These are phyloP conservation scores for Astur gentilis DNA, from an alignment of 2,113 vertebrate genomes.

Conservation along the genomic window DNA sequence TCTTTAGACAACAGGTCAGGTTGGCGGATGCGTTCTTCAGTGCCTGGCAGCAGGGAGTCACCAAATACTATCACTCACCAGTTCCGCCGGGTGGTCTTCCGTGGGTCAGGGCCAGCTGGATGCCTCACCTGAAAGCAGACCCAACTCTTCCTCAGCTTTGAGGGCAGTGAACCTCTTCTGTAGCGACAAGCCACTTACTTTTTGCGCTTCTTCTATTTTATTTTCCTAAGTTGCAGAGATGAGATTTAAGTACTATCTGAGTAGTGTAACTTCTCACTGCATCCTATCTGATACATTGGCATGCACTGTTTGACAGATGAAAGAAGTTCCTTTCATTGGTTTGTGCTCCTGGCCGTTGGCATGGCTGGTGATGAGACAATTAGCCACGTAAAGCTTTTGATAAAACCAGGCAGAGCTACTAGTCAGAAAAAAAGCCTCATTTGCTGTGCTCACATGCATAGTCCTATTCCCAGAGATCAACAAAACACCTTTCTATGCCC, in stretches of 20 bases:
- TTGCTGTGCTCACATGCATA: not conserved
- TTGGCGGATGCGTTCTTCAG: not conserved
- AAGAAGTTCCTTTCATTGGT: not conserved
- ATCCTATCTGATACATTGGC: not conserved
- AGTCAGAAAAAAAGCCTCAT: not conserved
- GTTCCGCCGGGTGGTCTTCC: not conserved
- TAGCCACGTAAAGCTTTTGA: constrained; percentile 10
- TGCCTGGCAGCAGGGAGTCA: not conserved
- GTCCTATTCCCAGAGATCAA: not conserved
- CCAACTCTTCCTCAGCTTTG: not conserved
- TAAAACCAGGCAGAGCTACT: constrained; percentile 4
- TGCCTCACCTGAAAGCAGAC: not conserved
- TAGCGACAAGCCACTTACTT: not conserved
- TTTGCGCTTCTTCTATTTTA: not conserved
- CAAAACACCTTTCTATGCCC: not conserved
- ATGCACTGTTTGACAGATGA: constrained; percentile 26
- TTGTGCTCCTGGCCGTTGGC: not conserved
- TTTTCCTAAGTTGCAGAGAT: not conserved
- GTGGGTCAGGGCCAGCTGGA: not conserved
- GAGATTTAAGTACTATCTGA: not conserved
- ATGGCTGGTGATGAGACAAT: constrained; percentile 17
- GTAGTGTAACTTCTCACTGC: not conserved
- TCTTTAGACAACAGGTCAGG: not conserved
- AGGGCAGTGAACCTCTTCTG: not conserved
- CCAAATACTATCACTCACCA: rapidly evolving